Percentiles rank a stretch among this genome's conserved stretches.
These are phyloP conservation scores for Folsomia manolachei DNA, from an alignment of 2,888 invertebrate species.

Conservation along the genomic window DNA sequence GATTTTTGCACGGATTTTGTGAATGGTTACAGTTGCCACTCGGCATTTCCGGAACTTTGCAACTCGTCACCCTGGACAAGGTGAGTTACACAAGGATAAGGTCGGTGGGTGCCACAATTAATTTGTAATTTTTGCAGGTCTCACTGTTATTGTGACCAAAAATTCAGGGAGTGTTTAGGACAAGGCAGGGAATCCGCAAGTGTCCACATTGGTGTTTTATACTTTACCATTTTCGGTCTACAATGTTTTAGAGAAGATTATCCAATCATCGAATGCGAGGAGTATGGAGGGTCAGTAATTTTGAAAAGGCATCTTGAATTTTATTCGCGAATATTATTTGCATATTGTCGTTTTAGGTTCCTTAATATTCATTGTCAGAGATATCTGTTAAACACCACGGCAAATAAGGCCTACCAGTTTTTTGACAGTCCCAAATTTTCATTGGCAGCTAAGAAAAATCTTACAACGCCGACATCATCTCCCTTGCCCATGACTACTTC, in stretches of 20 bases:
- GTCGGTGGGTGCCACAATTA: neutral
- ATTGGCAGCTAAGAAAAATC: no score
- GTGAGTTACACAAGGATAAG: conserved; percentile 49
- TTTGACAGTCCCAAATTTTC: conserved; percentile 43
- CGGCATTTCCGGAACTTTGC: conserved; percentile 60
- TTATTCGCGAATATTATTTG: neutral
- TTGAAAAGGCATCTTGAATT: neutral
- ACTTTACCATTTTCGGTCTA: conserved; percentile 71
- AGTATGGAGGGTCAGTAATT: conserved; percentile 46
- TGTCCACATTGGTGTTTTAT: conserved; percentile 68
- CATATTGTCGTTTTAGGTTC: conserved; percentile 28
- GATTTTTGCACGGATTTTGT: conserved; percentile 40
- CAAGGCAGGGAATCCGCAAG: conserved; percentile 67
- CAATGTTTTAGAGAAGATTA: conserved; percentile 65
- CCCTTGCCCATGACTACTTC: no score
- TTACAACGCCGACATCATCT: no score
- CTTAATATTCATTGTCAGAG: conserved; percentile 47
- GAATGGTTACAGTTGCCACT: conserved; percentile 40
- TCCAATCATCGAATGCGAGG: conserved; percentile 45
- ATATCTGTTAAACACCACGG: conserved; percentile 31
- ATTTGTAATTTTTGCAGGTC: conserved; percentile 56
- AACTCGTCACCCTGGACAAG: conserved; percentile 67
- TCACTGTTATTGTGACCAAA: conserved; percentile 72
- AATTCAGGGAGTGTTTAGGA: conserved; percentile 68
- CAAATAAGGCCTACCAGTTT: conserved; percentile 35